Base-by-base conservation (phyloP, 2,113 vertebrate species). In the Ranitomeya imitator region DNA sequence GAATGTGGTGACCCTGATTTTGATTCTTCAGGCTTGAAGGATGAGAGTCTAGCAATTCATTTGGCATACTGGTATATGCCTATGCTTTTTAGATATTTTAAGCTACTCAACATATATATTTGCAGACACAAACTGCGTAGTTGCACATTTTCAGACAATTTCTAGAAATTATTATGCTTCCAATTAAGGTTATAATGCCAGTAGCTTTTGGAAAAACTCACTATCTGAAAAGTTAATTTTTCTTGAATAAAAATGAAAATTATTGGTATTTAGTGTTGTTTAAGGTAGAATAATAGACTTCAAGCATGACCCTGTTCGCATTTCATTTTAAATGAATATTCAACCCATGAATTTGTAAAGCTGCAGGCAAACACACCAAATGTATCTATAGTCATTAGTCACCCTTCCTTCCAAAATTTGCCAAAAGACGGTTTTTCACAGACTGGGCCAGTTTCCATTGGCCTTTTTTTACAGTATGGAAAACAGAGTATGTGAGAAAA, bases 31-130 rank as follows among this genome's bases (percentile, higher is more conserved):
- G 67, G 12, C 26, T 73, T 37, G 14, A 71, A 11, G 23, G 23
- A 71, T 31, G 23, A 73, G 69, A 73, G 26, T 14, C 23, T 15
- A 73, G 26, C 26, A 73, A 5, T 73, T 73, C 69, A 73, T 73
- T 37, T 73, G 4, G 9, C 15, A 73, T 73, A 31, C 23, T 71
- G 26, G 5, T 71, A 5, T 14, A 37, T 1, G 26, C 26, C 69
- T 73, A 37, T 31, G 67, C 23, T 71, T 71, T 71, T 31, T 26
- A 73, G 69, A 37, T 73, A 73, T 73, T 73, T 73, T 73, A 37
- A 73, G 31, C 14, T 73, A 37, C 14, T 73, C 6, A 73, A 31
- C 15, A 73, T 73, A 73, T 73, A 23, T 71, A 71, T 23, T 71
- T 31, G n/a, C 23, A 71, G 23, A 3, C 67, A 71, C 69, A 37